Evolutionary conservation across 2,888 invertebrate genomes (phyloP), one percentile per base, ranked within the genome.

Genomic region (Diarsia mendica): DNA sequence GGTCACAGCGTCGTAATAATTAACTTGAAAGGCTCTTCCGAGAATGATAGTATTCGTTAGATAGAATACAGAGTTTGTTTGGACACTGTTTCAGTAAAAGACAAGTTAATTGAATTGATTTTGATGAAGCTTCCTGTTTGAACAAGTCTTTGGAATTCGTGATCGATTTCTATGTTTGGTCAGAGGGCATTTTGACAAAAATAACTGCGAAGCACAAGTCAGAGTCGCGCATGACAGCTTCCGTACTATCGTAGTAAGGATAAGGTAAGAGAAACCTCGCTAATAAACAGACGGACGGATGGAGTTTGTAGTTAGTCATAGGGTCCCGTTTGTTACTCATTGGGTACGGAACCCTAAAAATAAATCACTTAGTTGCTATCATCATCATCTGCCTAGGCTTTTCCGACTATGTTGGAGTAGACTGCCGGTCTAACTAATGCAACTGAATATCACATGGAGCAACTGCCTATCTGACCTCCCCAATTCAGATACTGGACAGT

Each of bases 61-160:
- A 60, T 15, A 18, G n/a, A 60, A 75, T 23, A 49, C 20, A 13
- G 23, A 49, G 28, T 68, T 74, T 79, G 48, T 68, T 60, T 65
- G 48, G 20, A 2, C 23, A 28, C 58, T 51, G 53, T 11, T 44
- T 58, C 23, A 39, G 28, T 18, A 44, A 53, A 53, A 66, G 28
- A 49, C 39, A 39, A n/a, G 5, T 6, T 60, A 51, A 78, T 76
- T 76, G 18, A 65, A 79, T 74, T 44, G 73, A 58, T 53, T 51
- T 39, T 65, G 18, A 51, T 46, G n/a, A 28, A 61, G 39, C 11
- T 13, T 53, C 13, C 51, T 63, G 49, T 23, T 28, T 49, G 70
- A 77, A 66, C n/a, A 28, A 13, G 46, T 18, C 8, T 23, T 66
- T 39, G 46, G 18, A 55, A 46, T 75, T 46, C 15, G 46, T 39